Conservation (phyloP, 2,888 invertebrate species). For the Scaptomyza tumidula region DNA sequence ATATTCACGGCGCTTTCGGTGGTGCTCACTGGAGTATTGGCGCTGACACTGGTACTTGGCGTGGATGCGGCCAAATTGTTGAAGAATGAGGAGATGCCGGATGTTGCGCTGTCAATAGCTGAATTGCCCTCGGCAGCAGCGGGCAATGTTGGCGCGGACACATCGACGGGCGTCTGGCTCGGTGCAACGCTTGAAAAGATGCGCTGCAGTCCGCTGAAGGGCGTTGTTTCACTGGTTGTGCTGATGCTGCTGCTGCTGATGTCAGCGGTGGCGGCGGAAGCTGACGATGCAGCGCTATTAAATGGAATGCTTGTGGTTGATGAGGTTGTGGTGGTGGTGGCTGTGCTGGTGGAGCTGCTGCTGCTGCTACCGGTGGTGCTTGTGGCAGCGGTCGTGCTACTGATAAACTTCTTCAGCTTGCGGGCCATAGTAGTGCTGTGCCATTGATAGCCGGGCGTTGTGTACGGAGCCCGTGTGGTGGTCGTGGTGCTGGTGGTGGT, state of each 20-base stretch:
- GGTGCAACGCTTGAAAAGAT: constrained; percentile 73
- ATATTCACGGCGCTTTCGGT: constrained; percentile 81
- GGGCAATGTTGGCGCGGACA: constrained; percentile 56
- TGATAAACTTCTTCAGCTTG: constrained; percentile 84
- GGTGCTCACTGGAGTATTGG: constrained; percentile 59
- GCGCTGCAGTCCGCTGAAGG: constrained; percentile 73
- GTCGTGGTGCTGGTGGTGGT: constrained; percentile 69
- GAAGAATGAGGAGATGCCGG: constrained; percentile 77
- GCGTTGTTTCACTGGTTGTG: constrained; percentile 78
- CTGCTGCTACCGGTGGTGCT: constrained; percentile 75
- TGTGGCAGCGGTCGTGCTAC: constrained; percentile 80
- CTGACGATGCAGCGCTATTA: constrained; percentile 29
- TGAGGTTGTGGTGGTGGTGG: constrained; percentile 24
- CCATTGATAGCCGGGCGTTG: constrained; percentile 83
- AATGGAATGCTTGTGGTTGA: constrained; percentile 49
- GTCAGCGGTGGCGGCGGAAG: constrained; percentile 26
- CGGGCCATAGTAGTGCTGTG: constrained; percentile 84
- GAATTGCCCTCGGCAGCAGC: constrained; percentile 51
- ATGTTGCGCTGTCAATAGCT: constrained; percentile 40
- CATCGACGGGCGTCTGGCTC: constrained; percentile 54
- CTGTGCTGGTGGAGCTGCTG: constrained; percentile 55
- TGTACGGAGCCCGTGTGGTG: constrained; percentile 79
- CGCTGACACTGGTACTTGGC: constrained; percentile 55
- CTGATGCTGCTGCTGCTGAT: constrained; percentile 41
- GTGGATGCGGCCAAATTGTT: constrained; percentile 76